A percentile compares a stretch with the other conserved stretches of the same genome.
Conservation (phyloP, 2,888 invertebrate species). For the Tetragonisca angustula region DNA sequence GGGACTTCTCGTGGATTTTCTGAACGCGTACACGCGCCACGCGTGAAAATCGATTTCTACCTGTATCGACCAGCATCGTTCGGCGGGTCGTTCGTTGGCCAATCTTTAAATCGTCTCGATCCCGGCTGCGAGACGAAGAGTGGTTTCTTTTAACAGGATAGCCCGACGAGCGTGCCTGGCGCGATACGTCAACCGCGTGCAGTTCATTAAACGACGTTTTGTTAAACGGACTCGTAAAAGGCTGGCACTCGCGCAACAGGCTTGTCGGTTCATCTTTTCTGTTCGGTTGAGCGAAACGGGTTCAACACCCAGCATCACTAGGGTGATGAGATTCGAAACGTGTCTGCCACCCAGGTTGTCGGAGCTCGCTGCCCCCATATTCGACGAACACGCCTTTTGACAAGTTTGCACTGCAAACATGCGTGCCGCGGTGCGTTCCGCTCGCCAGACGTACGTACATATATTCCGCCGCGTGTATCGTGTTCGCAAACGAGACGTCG, state of each 20-base stretch:
- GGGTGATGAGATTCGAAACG: slow-evolving; percentile 60
- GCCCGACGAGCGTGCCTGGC: background rate
- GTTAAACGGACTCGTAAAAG: slow-evolving; percentile 33
- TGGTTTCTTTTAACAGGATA: background rate
- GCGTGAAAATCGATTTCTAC: slow-evolving; percentile 17
- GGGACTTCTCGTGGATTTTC: background rate
- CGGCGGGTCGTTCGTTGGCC: slow-evolving; percentile 6
- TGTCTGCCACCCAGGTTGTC: slow-evolving; percentile 70
- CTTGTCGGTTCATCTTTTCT: slow-evolving; percentile 60
- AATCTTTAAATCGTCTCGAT: slow-evolving; percentile 7
- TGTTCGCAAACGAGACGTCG: slow-evolving; percentile 70
- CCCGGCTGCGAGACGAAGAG: background rate
- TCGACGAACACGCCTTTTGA: slow-evolving; percentile 69
- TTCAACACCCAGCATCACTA: slow-evolving; percentile 54
- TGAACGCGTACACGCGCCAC: background rate
- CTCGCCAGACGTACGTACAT: slow-evolving; percentile 46
- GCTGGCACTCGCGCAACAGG: slow-evolving; percentile 25
- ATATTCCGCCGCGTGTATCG: slow-evolving; percentile 58
- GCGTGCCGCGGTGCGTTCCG: slow-evolving; percentile 70
- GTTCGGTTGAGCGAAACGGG: slow-evolving; percentile 57
- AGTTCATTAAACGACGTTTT: slow-evolving; percentile 40
- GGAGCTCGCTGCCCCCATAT: slow-evolving; percentile 48
- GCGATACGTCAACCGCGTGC: slow-evolving; percentile 23
- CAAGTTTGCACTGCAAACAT: slow-evolving; percentile 80
- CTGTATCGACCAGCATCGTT: background rate